Evolutionary conservation across 2,797 vertebrate species (phyloP).

Genomic region (Sebastes kiyomatsui): DNA sequence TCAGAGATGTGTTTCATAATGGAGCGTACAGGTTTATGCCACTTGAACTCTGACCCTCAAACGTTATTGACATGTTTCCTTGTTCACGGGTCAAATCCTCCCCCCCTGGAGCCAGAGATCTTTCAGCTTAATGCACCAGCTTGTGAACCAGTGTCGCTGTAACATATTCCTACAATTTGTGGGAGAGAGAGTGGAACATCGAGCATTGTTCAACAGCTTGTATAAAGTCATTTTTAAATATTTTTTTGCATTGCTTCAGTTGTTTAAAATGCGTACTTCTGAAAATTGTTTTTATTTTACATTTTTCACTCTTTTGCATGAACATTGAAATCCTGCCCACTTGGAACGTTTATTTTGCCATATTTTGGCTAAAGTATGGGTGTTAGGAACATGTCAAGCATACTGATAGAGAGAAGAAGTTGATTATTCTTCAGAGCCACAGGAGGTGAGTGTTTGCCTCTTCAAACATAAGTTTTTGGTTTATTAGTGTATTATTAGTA

Average conservation of each 20-base stretch:
- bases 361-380: neutral
- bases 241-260: neutral
- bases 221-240: neutral
- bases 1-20: constrained; percentile 28
- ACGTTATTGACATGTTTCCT: constrained; percentile 40
- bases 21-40: constrained; percentile 23
- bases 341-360: no score
- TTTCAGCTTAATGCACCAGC: neutral
- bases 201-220: neutral
- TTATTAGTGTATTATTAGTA: no score
- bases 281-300: neutral
- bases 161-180: neutral
- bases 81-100: constrained; percentile 44
- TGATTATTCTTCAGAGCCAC: neutral
- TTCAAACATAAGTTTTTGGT: no score
- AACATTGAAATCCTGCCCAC: no score
- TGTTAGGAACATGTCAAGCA: neutral
- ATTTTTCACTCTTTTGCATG: neutral
- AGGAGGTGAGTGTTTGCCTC: neutral
- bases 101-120: constrained; percentile 15
- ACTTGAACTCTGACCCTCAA: constrained; percentile 54
- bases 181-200: neutral
- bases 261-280: neutral
- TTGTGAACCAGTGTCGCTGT: neutral
- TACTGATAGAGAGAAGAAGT: neutral